Evolutionary conservation across 2,888 invertebrate species (phyloP).

Genomic region (Esperia sulphurella): DNA sequence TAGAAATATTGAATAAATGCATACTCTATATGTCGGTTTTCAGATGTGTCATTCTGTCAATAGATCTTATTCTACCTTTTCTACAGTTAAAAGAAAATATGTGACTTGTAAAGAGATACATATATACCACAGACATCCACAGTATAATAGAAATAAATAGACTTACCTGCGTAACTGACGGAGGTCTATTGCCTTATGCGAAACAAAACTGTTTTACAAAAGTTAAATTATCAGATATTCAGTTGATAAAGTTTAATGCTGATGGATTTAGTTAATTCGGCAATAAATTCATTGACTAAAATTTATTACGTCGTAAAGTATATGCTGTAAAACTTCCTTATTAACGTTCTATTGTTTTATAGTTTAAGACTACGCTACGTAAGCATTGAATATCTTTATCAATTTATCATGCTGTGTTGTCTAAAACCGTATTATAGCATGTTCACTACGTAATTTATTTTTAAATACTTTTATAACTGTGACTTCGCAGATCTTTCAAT

Average conservation of each 20-base stretch:
- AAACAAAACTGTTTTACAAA: slow-evolving; percentile 2
- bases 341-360: slow-evolving; percentile 4
- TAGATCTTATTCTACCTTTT: background rate
- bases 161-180: slow-evolving; percentile 34
- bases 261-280: slow-evolving; percentile 17
- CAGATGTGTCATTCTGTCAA: background rate
- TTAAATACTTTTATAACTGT: too few species aligned
- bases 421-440: background rate
- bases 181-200: slow-evolving; percentile 31
- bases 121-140: background rate
- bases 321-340: slow-evolving; percentile 15
- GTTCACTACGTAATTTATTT: too few species aligned
- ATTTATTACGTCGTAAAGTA: slow-evolving; percentile 15
- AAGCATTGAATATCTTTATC: background rate
- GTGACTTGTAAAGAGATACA: too few species aligned
- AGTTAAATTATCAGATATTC: slow-evolving; percentile 20
- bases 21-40: background rate
- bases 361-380: background rate
- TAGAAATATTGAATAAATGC: background rate
- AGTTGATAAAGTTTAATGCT: slow-evolving; percentile 14
- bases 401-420: background rate
- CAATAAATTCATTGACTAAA: background rate
- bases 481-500: too few species aligned
- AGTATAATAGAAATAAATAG: background rate
- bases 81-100: too few species aligned